Percentiles rank a stretch among this genome's conserved stretches.
Evolutionary conservation across 2,888 invertebrate species (phyloP).

Genomic region (Lasiommata megera): DNA sequence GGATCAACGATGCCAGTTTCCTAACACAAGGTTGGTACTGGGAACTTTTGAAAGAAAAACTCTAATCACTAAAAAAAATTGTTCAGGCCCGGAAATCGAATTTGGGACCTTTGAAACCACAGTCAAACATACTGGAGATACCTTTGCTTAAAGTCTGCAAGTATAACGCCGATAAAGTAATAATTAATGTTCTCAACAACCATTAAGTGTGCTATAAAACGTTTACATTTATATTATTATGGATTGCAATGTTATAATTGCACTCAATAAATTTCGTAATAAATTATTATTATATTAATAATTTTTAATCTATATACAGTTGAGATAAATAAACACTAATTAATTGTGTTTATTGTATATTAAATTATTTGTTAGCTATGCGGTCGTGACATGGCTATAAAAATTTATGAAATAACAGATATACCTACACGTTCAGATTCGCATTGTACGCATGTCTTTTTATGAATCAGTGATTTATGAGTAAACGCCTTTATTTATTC

Average conservation of each 20-base stretch:
- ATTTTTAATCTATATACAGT: constrained; percentile 24
- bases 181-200: background rate
- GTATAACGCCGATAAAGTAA: background rate
- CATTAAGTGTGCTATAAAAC: background rate
- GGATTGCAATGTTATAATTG: constrained; percentile 7
- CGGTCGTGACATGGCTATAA: constrained; percentile 29
- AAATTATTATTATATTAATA: constrained; percentile 12
- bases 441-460: constrained; percentile 19
- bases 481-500: background rate
- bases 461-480: constrained; percentile 23
- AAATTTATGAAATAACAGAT: constrained; percentile 21
- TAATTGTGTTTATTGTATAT: constrained; percentile 26
- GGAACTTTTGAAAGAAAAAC: no score
- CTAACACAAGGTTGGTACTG: no score
- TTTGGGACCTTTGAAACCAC: no score
- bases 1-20: no score
- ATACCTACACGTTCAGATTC: background rate
- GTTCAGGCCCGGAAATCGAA: no score
- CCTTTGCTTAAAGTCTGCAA: no score
- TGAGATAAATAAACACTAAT: constrained; percentile 23
- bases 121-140: no score
- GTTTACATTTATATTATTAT: background rate
- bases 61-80: no score
- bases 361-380: constrained; percentile 30
- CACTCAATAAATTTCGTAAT: constrained; percentile 15